Conservation (phyloP, 2,888 invertebrate genomes). For the Spilosoma lubricipeda region DNA sequence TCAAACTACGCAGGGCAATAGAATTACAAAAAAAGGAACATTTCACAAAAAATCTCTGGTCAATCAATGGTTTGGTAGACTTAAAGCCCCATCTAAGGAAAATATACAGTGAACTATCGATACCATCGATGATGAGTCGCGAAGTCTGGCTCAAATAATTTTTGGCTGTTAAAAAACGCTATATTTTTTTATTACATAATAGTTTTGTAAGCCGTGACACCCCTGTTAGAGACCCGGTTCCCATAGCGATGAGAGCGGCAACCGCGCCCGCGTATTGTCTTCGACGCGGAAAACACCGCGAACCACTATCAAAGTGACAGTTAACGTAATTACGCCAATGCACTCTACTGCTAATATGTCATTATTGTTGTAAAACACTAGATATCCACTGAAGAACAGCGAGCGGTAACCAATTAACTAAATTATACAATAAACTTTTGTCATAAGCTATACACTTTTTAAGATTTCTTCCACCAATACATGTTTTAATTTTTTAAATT, state of each 20-base stretch:
- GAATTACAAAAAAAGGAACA: no score
- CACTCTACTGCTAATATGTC: slow-evolving; percentile 34
- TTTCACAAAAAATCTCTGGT: no score
- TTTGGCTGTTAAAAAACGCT: not conserved
- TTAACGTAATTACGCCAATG: slow-evolving; percentile 51
- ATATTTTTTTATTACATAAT: not conserved
- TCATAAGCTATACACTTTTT: not conserved
- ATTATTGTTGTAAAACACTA: slow-evolving; percentile 31
- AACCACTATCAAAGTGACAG: slow-evolving; percentile 51
- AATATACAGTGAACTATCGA: no score
- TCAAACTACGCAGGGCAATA: no score
- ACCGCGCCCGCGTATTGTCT: slow-evolving; percentile 72
- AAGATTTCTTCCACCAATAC: not conserved
- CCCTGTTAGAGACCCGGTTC: slow-evolving; percentile 61
- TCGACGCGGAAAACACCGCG: slow-evolving; percentile 66
- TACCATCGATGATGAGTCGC: no score
- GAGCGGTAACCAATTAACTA: not conserved
- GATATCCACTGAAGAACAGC: not conserved
- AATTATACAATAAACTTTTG: not conserved
- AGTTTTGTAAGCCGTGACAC: slow-evolving; percentile 19
- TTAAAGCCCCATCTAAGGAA: no score
- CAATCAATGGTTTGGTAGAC: no score
- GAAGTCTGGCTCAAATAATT: not conserved
- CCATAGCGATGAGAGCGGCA: slow-evolving; percentile 73
- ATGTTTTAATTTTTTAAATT: not conserved